phyloP scores from a whole-genome alignment of 2,888 invertebrate genomes.

The Crematogaster levior region DNA sequence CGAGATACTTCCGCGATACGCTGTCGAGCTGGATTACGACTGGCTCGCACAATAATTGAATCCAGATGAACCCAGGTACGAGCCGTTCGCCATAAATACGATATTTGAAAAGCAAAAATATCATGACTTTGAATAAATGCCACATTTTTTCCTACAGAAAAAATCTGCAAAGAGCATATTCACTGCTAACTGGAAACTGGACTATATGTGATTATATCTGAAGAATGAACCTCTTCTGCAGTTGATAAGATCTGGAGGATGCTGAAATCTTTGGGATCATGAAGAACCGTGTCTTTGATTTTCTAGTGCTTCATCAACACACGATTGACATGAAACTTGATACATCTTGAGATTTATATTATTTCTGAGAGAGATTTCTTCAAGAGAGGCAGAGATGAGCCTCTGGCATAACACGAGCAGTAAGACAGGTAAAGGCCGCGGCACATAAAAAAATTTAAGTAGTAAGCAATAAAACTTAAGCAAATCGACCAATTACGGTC shows the following conservation, averaged over 20 bases:
- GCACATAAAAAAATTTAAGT: no score
- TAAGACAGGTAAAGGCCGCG: constrained; percentile 74
- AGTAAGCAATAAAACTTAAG: no score
- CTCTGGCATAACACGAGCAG: constrained; percentile 81
- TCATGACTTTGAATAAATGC: not conserved
- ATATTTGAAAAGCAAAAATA: not conserved
- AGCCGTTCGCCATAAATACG: no score
- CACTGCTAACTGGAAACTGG: no score
- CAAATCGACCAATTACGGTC: no score
- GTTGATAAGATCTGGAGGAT: constrained; percentile 9
- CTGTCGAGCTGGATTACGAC: constrained; percentile 10
- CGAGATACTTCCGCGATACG: constrained; percentile 63
- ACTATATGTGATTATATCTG: not conserved
- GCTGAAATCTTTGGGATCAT: constrained; percentile 6
- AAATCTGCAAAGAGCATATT: not conserved
- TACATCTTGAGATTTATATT: constrained; percentile 21
- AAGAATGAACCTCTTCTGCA: not conserved
- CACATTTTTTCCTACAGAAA: not conserved
- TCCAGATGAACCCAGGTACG: not conserved
- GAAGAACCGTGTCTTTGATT: constrained; percentile 29
- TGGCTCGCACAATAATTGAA: not conserved
- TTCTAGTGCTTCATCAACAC: constrained; percentile 53
- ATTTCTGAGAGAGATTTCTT: constrained; percentile 49
- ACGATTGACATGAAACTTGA: constrained; percentile 8
- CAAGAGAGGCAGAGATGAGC: constrained; percentile 61